A percentile compares a stretch with the other conserved stretches of the same genome.
Conservation (phyloP, 1,140 invertebrate species). For the Musca domestica region DNA sequence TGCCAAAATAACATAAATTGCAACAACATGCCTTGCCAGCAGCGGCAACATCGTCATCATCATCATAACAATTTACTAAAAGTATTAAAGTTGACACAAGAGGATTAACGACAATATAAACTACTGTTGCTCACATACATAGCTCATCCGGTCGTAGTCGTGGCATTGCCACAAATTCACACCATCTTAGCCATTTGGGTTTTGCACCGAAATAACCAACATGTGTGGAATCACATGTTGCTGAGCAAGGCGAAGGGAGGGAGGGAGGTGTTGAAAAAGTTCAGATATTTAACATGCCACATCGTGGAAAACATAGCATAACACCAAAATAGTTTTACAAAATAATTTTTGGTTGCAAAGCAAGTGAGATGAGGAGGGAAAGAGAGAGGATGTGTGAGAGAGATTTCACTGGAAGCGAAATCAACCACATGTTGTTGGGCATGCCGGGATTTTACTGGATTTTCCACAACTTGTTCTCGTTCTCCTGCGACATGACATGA, state of each 20-base stretch:
- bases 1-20: background rate
- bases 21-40: background rate
- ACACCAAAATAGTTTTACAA: conserved; percentile 13
- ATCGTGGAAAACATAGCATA: background rate
- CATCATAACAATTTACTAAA: conserved; percentile 25
- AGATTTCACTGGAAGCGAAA: no score
- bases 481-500: background rate
- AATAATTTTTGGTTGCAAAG: background rate
- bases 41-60: background rate
- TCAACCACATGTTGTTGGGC: no score
- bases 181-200: no score
- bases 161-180: no score
- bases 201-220: no score
- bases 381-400: no score
- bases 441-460: no score
- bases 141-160: background rate
- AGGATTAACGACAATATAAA: conserved; percentile 27
- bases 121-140: background rate
- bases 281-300: conserved; percentile 12
- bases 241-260: no score
- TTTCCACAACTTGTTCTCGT: no score
- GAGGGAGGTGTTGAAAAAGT: no score
- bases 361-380: no score
- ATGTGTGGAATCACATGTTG: no score
- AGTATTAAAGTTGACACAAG: conserved; percentile 29